Evolutionary conservation across 2,797 vertebrate species (phyloP).

Genomic region (Champsocephalus esox): DNA sequence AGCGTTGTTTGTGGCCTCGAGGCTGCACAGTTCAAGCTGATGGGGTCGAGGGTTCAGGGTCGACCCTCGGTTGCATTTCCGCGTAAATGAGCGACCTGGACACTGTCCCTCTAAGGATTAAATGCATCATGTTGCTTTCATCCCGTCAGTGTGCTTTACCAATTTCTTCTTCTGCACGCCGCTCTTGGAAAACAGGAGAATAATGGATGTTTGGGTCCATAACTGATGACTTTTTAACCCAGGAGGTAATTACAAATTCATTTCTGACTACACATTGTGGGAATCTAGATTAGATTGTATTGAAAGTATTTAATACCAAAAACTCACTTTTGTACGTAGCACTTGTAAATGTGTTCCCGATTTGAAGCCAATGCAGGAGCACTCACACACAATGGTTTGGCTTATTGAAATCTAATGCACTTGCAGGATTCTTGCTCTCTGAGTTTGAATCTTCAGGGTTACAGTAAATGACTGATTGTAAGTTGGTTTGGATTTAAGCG

Average conservation of each 20-base stretch:
- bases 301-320: neutral
- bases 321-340: too few relatives aligned
- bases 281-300: slow-evolving; percentile 40
- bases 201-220: slow-evolving; percentile 18
- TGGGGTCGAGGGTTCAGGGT: slow-evolving; percentile 52
- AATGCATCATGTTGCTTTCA: slow-evolving; percentile 20
- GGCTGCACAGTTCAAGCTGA: slow-evolving; percentile 21
- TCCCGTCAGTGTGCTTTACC: neutral
- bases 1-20: slow-evolving; percentile 43
- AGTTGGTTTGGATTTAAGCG: too few relatives aligned
- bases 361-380: too few relatives aligned
- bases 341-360: too few relatives aligned
- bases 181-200: slow-evolving; percentile 21
- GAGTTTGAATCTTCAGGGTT: too few relatives aligned
- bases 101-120: slow-evolving; percentile 21
- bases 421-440: too few relatives aligned
- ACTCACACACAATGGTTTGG: too few relatives aligned
- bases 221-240: slow-evolving; percentile 14
- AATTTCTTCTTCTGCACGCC: neutral
- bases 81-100: slow-evolving; percentile 8
- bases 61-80: slow-evolving; percentile 36
- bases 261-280: slow-evolving; percentile 11
- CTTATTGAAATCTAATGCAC: too few relatives aligned
- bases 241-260: slow-evolving; percentile 19
- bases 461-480: too few relatives aligned